Evolutionary conservation across 1,140 invertebrate species (phyloP), one percentile per base, ranked within the genome.

Genomic region (Macrotrachela quadricornifera): DNA sequence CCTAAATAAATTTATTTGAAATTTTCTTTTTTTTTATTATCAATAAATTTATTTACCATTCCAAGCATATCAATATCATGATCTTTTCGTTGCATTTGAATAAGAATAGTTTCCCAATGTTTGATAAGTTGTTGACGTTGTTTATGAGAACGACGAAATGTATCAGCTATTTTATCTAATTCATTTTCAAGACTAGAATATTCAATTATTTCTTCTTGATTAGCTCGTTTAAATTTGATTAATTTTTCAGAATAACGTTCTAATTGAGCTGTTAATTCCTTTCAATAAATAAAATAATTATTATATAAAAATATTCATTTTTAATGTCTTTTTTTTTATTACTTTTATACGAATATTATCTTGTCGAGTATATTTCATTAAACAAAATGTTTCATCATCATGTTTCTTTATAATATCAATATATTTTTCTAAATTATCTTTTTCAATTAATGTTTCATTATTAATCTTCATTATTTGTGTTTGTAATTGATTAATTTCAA

Each of bases 21-120:
- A 30, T 2, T 30, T 4, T 30, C 21, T 30, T 30, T 4, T 2
- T 30, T 2, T 30, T 30, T 4, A n/a, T n/a, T n/a, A n/a, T n/a
- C n/a, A n/a, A n/a, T n/a, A 4, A 30, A 30, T 30, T 30, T 4
- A 30, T 8, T 30, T 57, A 69, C 65, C 40, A 59, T 55, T 52
- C 67, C 63, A 49, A 70, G 54, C 12, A 62, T 46, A 42, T 70
- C 65, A 63, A 71, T 70, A 52, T 70, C 67, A 49, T 61, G 61
- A 55, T 71, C 69, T 57, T 67, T 57, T 43, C 59, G 59, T 54
- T 69, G 64, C 68, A 71, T 69, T 55, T 69, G 67, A 49, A 69
- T 65, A 42, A 71, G 67, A 9, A 68, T 69, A 38, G 65, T 52
- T 53, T 70, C 66, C 69, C 69, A 71, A 49, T 67, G 67, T n/a